Percentiles rank a stretch among this genome's conserved stretches.
Evolutionary conservation across 2,888 invertebrate species (phyloP).

Genomic region (Choreutis nemorana): DNA sequence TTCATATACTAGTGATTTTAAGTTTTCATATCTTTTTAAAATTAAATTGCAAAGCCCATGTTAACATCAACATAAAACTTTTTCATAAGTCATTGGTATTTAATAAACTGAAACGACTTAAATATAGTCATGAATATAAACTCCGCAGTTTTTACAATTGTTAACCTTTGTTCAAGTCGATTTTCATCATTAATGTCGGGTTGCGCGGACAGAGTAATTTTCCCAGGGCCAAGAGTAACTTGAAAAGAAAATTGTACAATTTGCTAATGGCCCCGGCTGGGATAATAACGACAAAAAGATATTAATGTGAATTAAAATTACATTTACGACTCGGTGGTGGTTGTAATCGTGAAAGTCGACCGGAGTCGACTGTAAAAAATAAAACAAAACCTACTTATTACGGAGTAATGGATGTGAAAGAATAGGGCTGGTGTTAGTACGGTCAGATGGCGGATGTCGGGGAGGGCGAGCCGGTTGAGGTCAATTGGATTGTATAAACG

Average conservation of each 20-base stretch:
- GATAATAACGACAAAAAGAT: slow-evolving; percentile 39
- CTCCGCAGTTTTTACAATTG: too few species aligned
- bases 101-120: too few species aligned
- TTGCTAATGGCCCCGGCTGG: slow-evolving; percentile 49
- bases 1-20: too few species aligned
- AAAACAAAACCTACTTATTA: neutral
- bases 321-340: slow-evolving; percentile 17
- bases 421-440: slow-evolving; percentile 35
- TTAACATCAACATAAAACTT: too few species aligned
- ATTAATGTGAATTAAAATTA: slow-evolving; percentile 34
- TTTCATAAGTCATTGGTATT: too few species aligned
- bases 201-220: slow-evolving; percentile 52
- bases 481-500: slow-evolving; percentile 55
- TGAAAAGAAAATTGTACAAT: slow-evolving; percentile 60
- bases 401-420: slow-evolving; percentile 15
- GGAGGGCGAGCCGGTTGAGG: slow-evolving; percentile 32
- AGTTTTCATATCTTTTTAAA: too few species aligned
- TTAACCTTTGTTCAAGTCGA: too few species aligned
- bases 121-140: too few species aligned
- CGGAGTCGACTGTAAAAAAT: too few species aligned
- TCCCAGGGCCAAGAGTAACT: slow-evolving; percentile 46
- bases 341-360: too few species aligned
- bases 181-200: slow-evolving; percentile 54
- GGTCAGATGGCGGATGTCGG: slow-evolving; percentile 33
- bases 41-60: too few species aligned